Evolutionary conservation across 2,888 invertebrate genomes (phyloP).

Genomic region (Podabrus alpinus): DNA sequence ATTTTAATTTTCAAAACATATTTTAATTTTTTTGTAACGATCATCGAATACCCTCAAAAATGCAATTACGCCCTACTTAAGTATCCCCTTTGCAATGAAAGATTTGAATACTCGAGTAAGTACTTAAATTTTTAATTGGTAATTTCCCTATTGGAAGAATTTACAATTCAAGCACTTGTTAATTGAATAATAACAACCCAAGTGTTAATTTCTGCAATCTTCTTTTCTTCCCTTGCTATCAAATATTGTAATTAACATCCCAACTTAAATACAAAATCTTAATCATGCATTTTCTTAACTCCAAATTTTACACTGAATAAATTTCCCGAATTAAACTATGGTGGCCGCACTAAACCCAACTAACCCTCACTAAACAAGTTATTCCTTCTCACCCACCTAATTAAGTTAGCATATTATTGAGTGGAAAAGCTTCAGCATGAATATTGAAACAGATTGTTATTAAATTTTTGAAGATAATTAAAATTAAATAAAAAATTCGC

Average conservation of each 20-base stretch:
- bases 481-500: background rate
- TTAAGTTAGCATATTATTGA: slow-evolving; percentile 36
- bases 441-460: slow-evolving; percentile 21
- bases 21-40: background rate
- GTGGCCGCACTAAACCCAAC: slow-evolving; percentile 31
- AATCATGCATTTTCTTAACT: background rate
- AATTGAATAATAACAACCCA: background rate
- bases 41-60: background rate
- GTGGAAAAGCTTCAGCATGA: slow-evolving; percentile 32
- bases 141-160: background rate
- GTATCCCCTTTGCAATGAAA: background rate
- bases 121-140: background rate
- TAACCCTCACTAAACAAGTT: slow-evolving; percentile 30
- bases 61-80: background rate
- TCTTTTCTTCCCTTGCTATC: background rate
- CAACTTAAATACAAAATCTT: background rate
- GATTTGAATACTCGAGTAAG: background rate
- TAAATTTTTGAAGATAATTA: background rate
- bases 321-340: slow-evolving; percentile 23
- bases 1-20: background rate
- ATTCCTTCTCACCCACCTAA: slow-evolving; percentile 32
- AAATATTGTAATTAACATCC: background rate
- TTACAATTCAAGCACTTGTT: background rate
- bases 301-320: slow-evolving; percentile 7
- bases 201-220: background rate